Conservation (phyloP, 2,113 vertebrate genomes). For the Leptosomus discolor region DNA sequence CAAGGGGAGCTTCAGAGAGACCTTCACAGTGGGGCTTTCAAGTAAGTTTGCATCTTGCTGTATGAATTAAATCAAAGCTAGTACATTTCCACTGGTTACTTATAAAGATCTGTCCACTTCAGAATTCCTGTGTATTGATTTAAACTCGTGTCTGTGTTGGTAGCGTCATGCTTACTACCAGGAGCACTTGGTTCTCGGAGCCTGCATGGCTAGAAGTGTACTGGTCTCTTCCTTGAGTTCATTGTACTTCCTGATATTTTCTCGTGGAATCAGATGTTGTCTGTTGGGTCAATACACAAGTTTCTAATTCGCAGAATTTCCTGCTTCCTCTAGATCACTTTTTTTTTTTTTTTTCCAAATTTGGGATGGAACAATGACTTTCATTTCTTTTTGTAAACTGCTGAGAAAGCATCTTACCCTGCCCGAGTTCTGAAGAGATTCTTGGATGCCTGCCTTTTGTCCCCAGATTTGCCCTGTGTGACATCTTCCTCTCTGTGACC, state of each 20-base stretch:
- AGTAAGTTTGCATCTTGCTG: slow-evolving; percentile 68
- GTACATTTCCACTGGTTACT: not conserved
- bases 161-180: not conserved
- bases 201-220: not conserved
- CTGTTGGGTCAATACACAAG: not conserved
- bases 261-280: not conserved
- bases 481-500: not conserved
- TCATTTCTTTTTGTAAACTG: not conserved
- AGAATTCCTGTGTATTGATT: not conserved
- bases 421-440: not conserved
- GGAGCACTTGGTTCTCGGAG: not conserved
- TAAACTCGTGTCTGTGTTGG: not conserved
- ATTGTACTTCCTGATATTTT: not conserved
- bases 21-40: slow-evolving; percentile 85
- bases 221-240: not conserved
- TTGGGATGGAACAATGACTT: rapidly evolving
- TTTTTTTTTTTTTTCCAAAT: not conserved
- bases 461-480: not conserved
- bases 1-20: slow-evolving; percentile 95
- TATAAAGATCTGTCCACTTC: not conserved
- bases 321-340: not conserved
- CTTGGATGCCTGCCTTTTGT: not conserved
- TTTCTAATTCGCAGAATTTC: not conserved
- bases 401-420: not conserved
- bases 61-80: not conserved